Conservation (phyloP, 2,113 vertebrate genomes). For the Rutilus rutilus region DNA sequence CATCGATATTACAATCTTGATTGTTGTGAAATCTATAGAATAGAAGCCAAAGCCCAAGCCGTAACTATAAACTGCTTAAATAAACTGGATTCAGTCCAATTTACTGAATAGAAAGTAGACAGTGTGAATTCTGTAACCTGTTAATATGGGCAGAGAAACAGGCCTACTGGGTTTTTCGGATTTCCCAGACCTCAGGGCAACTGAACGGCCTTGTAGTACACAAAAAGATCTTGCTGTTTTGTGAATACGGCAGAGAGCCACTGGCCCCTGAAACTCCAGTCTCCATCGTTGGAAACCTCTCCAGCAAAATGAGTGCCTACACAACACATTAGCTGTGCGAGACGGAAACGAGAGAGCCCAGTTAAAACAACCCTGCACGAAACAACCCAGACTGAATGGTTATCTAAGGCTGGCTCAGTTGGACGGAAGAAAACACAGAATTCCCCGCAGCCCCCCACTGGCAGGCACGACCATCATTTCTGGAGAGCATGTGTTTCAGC, state of each 20-base stretch:
- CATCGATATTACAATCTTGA: not conserved
- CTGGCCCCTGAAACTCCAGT: not conserved
- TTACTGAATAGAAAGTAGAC: not conserved
- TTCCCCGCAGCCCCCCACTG: conserved; percentile 3
- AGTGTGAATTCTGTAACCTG: not conserved
- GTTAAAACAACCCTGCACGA: not conserved
- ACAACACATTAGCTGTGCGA: not conserved
- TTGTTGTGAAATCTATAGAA: not conserved
- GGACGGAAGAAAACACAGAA: conserved; percentile 42
- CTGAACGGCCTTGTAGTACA: not conserved
- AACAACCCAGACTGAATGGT: not conserved
- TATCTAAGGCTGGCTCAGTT: conserved; percentile 38
- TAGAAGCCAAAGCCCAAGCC: not conserved
- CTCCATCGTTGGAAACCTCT: not conserved
- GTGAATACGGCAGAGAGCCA: not conserved
- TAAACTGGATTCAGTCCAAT: not conserved
- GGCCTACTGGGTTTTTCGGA: not conserved
- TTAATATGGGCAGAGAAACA: not conserved
- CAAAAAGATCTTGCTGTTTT: conserved; percentile 4
- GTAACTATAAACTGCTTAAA: not conserved
- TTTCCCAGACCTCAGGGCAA: conserved; percentile 24
- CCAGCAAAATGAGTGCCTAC: conserved; percentile 7
- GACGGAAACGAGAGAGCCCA: not conserved
- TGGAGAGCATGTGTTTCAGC: conserved; percentile 52
- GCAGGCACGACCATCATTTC: conserved; percentile 26